phyloP scores from a whole-genome alignment of 1,140 invertebrate species.

The Atta texana region DNA sequence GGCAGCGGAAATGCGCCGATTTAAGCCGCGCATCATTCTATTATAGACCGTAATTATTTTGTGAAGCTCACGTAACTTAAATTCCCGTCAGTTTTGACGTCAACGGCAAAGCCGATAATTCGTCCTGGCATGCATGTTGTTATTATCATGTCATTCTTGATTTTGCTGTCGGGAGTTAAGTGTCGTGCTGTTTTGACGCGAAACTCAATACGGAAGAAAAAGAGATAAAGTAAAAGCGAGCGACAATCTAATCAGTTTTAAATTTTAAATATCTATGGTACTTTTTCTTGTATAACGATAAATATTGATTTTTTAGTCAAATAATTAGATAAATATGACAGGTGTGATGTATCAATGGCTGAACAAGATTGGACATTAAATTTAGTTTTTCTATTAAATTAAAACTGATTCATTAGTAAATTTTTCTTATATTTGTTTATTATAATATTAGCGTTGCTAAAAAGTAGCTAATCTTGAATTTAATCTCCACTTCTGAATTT shows the following conservation, averaged over 20 bases:
- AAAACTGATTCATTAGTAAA: background rate
- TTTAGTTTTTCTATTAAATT: background rate
- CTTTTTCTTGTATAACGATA: background rate
- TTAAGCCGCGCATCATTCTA: slow-evolving; percentile 19
- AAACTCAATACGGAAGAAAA: background rate
- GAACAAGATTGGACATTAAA: background rate
- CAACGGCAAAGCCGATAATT: slow-evolving; percentile 45
- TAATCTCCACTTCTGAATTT: background rate
- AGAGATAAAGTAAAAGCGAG: background rate
- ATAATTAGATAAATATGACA: background rate
- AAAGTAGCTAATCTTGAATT: background rate
- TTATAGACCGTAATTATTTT: slow-evolving; percentile 12
- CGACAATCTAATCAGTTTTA: background rate
- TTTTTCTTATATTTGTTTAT: background rate
- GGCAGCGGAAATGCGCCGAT: background rate
- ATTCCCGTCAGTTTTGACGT: slow-evolving; percentile 30
- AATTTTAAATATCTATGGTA: slow-evolving; percentile 14
- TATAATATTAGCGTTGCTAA: background rate
- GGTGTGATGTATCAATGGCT: background rate
- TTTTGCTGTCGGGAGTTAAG: slow-evolving; percentile 3
- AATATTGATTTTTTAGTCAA: background rate
- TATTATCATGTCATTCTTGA: slow-evolving; percentile 25
- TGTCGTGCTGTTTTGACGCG: background rate
- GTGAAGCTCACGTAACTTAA: background rate
- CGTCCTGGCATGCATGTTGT: background rate